phyloP scores from a whole-genome alignment of 2,797 vertebrate species.

The Argyrosomus regius region DNA sequence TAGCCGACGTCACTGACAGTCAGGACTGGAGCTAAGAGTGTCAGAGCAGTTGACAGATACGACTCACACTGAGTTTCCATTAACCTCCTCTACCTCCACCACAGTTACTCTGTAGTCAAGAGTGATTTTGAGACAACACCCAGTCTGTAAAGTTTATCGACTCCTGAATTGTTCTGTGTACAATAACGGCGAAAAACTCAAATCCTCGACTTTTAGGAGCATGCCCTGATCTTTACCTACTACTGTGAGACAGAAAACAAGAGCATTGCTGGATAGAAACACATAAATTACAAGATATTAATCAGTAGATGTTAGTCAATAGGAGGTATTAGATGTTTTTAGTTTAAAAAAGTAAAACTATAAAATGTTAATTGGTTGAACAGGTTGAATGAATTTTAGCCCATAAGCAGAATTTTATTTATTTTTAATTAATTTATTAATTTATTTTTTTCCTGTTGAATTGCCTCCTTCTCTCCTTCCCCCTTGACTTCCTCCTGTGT shows the following conservation, averaged over 20 bases:
- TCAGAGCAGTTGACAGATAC: background rate
- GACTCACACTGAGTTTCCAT: background rate
- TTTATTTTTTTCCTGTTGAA: background rate
- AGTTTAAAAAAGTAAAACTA: background rate
- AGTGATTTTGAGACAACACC: background rate
- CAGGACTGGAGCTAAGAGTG: too few relatives aligned
- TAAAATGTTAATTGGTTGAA: background rate
- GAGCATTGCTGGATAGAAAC: too few relatives aligned
- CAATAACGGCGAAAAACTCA: background rate
- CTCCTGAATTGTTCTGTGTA: background rate
- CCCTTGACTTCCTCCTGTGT: background rate
- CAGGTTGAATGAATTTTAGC: background rate
- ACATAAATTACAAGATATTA: background rate
- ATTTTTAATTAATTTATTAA: background rate
- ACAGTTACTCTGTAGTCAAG: background rate
- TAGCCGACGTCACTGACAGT: background rate
- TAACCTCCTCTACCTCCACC: background rate
- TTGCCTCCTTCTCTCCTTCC: background rate
- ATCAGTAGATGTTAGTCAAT: too few relatives aligned
- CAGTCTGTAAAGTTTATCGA: background rate
- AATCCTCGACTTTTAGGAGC: too few relatives aligned
- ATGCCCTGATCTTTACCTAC: too few relatives aligned
- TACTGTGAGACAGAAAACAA: too few relatives aligned
- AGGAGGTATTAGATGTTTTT: too few relatives aligned
- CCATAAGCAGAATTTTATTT: background rate